Evolutionary conservation across 2,797 vertebrate genomes (phyloP).

Genomic region (Buceros bicornis): DNA sequence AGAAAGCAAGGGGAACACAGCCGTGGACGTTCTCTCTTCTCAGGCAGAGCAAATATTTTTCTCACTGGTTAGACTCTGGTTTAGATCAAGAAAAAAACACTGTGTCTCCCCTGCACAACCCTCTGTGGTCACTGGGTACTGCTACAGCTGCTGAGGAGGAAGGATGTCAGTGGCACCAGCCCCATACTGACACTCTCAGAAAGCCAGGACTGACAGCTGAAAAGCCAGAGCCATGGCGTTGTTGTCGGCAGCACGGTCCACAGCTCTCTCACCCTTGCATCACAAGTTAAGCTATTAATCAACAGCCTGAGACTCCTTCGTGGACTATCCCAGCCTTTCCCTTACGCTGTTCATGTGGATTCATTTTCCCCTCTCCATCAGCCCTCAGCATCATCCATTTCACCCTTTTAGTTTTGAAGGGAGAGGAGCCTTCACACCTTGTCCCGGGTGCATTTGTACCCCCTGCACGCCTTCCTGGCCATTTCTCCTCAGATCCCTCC

Average conservation of each 20-base stretch:
- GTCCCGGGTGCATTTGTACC: neutral
- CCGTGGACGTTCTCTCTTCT: neutral
- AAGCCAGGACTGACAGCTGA: neutral
- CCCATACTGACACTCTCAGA: neutral
- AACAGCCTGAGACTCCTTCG: neutral
- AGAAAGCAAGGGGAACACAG: neutral
- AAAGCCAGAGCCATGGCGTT: neutral
- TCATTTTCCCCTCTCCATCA: neutral
- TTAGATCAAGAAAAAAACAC: neutral
- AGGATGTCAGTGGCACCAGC: neutral
- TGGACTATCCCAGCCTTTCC: neutral
- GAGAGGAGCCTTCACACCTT: neutral
- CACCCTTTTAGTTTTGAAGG: neutral
- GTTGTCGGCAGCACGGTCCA: neutral
- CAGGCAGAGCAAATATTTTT: neutral
- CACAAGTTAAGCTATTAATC: neutral
- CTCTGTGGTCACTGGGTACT: neutral
- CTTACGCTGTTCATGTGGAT: rapidly evolving
- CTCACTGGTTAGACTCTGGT: neutral
- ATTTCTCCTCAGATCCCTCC: neutral
- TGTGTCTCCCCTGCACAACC: neutral
- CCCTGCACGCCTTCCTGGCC: neutral
- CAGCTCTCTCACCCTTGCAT: neutral
- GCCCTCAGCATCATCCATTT: neutral
- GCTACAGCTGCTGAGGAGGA: neutral